Evolutionary conservation across 2,113 vertebrate genomes (phyloP), one percentile per base, ranked within the genome.

Genomic region (Oreotrochilus melanogaster): DNA sequence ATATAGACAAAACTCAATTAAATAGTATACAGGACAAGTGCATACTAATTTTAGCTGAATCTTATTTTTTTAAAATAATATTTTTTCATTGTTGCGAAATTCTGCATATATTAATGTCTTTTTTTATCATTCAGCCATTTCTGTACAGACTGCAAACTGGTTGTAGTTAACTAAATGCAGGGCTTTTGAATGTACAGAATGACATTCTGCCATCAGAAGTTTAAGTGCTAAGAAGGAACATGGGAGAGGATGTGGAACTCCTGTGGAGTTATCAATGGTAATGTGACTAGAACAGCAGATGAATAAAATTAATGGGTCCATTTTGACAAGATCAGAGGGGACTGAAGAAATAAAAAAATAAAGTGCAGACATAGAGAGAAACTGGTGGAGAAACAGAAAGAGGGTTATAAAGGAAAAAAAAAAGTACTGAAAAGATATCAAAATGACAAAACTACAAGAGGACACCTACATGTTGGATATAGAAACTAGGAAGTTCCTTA

Each of bases 1-100:
- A 81, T 27, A 80, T 1, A 94, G 33, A 89, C 11, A 96, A 61
- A 95, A 35, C 1, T 33, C 2, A 69, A 91, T 87, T 81, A 93
- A 92, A 86, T 74, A 47, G n/a, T 39, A 15, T 24, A 60, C 1
- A 50, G 11, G 6, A 17, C 9, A 86, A 43, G 2, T 13, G 9
- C 39, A 70, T 13, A 62, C 6, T 39, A 23, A 33, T 64, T 74
- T 81, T 65, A 85, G 3, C 2, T 24, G 9, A 25, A 6, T 31
- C 3, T 66, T 43, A 39, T 76, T 81, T 35, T 65, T 37, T 35
- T 56, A 18, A 30, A 45, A 39, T 67, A 22, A 17, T 14, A 13
- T 7, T 22, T 65, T 93, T 88, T 67, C 9, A 33, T 43, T 47
- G 14, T 2, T 51, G 70, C 33, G 18, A 48, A 14, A 33, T 1